phyloP scores from a whole-genome alignment of 37 sponge, comb jelly and placozoan species.

The Ianthella basta region DNA sequence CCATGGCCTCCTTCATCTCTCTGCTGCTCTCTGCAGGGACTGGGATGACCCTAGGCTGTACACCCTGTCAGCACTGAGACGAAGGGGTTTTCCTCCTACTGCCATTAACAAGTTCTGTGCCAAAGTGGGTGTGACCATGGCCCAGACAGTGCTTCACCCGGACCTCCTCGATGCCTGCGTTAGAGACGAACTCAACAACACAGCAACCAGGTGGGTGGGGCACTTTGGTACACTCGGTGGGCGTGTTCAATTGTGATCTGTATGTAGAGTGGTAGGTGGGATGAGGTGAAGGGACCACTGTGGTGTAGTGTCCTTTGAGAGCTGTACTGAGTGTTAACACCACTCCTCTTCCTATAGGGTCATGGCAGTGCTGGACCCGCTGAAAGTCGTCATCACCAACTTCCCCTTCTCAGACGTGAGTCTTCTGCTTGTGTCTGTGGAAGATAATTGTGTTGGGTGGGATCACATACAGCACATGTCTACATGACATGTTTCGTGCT shows the following conservation, averaged over 20 bases:
- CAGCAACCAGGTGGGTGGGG: constrained; percentile 70
- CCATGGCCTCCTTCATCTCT: too few relatives aligned
- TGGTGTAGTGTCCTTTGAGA: not conserved
- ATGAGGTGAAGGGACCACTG: not conserved
- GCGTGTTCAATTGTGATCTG: too few relatives aligned
- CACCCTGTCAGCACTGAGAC: constrained; percentile 90
- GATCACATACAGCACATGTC: not conserved
- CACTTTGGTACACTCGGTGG: too few relatives aligned
- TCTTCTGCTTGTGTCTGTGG: not conserved
- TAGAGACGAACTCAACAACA: constrained; percentile 88
- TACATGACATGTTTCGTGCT: too few relatives aligned
- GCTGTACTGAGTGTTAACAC: constrained; percentile 41
- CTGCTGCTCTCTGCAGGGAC: constrained; percentile 50
- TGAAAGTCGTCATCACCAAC: constrained; percentile 84
- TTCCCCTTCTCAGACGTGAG: constrained; percentile 64
- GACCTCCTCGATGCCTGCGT: constrained; percentile 93
- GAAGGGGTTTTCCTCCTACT: constrained; percentile 95
- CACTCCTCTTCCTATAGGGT: constrained; percentile 77
- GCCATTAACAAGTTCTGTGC: constrained; percentile 96
- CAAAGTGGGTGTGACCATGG: constrained; percentile 95
- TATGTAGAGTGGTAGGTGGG: not conserved
- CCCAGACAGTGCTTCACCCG: constrained; percentile 88
- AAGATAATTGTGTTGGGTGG: not conserved
- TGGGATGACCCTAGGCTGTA: constrained; percentile 98
- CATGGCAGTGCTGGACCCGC: constrained; percentile 93